Conservation (phyloP, 2,797 vertebrate species). For the Hemibagrus guttatus region DNA sequence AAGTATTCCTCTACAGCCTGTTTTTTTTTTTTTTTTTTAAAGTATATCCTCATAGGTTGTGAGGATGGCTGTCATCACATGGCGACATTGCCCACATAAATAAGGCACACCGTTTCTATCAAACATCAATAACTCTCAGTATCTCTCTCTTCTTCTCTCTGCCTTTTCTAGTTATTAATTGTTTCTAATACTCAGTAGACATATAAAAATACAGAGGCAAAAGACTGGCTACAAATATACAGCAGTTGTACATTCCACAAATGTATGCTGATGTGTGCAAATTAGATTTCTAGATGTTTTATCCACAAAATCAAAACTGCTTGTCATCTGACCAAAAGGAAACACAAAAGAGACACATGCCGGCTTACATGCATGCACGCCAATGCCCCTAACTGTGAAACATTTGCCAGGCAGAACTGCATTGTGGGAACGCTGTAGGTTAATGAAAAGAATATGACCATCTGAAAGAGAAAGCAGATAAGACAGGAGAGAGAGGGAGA, state of each 20-base stretch:
- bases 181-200: not conserved
- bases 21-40: not conserved
- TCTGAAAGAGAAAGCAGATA: conserved; percentile 70
- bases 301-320: not conserved
- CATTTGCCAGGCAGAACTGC: conserved; percentile 70
- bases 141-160: not conserved
- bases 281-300: not conserved
- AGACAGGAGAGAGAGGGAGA: conserved; percentile 30
- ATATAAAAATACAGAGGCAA: conserved; percentile 23
- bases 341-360: not conserved
- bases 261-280: not conserved
- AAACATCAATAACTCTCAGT: conserved; percentile 50
- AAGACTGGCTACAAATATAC: not conserved
- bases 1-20: conserved; percentile 57
- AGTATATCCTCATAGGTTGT: not conserved
- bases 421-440: conserved; percentile 67
- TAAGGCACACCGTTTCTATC: conserved; percentile 38
- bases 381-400: conserved; percentile 56
- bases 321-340: conserved; percentile 1
- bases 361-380: conserved; percentile 6
- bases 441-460: conserved; percentile 72
- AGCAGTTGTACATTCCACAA: conserved; percentile 19
- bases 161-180: not conserved
- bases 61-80: not conserved
- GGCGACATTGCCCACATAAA: not conserved